These are phyloP conservation scores for Larimichthys polyactis DNA, from an alignment of 2,113 vertebrate genomes.

Conservation along the genomic window DNA sequence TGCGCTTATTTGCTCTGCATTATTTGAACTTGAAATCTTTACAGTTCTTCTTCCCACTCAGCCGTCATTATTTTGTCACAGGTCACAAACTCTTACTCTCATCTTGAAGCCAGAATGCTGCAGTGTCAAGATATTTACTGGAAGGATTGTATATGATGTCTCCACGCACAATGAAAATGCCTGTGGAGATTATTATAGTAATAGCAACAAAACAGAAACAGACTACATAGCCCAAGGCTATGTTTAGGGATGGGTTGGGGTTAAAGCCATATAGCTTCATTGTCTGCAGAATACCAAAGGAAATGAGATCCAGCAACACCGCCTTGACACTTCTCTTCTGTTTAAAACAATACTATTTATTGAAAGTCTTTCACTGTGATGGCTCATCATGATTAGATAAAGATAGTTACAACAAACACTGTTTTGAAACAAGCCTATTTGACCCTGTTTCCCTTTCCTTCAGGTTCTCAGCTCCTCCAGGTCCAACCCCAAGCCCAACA, in stretches of 20 bases:
- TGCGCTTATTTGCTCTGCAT: slow-evolving; percentile 27
- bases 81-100: slow-evolving; percentile 56
- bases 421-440: background rate
- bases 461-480: slow-evolving; percentile 89
- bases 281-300: slow-evolving; percentile 47
- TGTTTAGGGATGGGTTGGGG: slow-evolving; percentile 54
- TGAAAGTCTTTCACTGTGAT: background rate
- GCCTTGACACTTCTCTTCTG: slow-evolving; percentile 26
- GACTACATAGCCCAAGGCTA: slow-evolving; percentile 59
- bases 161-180: slow-evolving; percentile 49
- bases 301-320: slow-evolving; percentile 31
- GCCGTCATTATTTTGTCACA: slow-evolving; percentile 58
- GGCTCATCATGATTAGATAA: slow-evolving; percentile 2
- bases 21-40: slow-evolving; percentile 59
- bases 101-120: slow-evolving; percentile 48
- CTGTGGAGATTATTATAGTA: slow-evolving; percentile 61
- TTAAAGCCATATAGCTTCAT: slow-evolving; percentile 31
- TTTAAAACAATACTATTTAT: slow-evolving; percentile 14
- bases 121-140: slow-evolving; percentile 58
- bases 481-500: slow-evolving; percentile 81
- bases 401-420: slow-evolving; percentile 10
- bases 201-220: slow-evolving; percentile 65
- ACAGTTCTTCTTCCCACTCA: slow-evolving; percentile 40
- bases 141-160: slow-evolving; percentile 46
- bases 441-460: background rate